Base-by-base conservation (phyloP, 2,888 invertebrate genomes). In the Rapana venosa region DNA sequence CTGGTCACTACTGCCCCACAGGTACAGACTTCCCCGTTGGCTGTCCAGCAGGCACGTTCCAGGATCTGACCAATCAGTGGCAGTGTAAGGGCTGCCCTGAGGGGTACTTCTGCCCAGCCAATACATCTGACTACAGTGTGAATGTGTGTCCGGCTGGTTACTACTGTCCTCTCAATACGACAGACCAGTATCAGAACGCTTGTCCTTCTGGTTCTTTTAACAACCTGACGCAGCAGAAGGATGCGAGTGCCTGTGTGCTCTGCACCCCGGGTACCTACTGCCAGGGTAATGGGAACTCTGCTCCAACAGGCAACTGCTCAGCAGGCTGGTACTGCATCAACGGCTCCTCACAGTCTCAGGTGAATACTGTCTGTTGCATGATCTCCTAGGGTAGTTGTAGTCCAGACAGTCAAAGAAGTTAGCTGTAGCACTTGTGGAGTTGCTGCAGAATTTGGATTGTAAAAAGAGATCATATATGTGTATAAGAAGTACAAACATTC, bases 31-130 rank as follows among this genome's bases (percentile, higher is more conserved):
- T 93, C 92, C 95, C 95, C 32, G 93, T 93, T 92, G 94, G 93
- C 89, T 96, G 96, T 90, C 94, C 95, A 58, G 93, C 95, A 20
- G 96, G 96, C 26, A 93, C 93, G 13, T 96, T 95, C 92, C 95
- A 96, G 89, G 94, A 95, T 92, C 90, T 94, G 87, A 93, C 93
- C 92, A 94, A 94, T 91, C 94, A 94, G 92, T 92, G 92, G 30
- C 89, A 91, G 61, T 96, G 96, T 93, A 94, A 94, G 91, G 91
- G 89, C 79, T 96, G 96, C 90, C 95, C 95, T 15, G 93, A 92
- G 35, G 96, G 96, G 4, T 94, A 95, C 91, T 96, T 92, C 92
- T 96, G 96, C 88, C 92, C 92, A 66, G 93, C 93, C 79, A 95
- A 95, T 91, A 95, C 95, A 0, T 93, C 95, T 22, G 95, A 95